These are phyloP conservation scores for Sebastes steindachneri DNA, from an alignment of 2,797 vertebrate species.

Conservation along the genomic window DNA sequence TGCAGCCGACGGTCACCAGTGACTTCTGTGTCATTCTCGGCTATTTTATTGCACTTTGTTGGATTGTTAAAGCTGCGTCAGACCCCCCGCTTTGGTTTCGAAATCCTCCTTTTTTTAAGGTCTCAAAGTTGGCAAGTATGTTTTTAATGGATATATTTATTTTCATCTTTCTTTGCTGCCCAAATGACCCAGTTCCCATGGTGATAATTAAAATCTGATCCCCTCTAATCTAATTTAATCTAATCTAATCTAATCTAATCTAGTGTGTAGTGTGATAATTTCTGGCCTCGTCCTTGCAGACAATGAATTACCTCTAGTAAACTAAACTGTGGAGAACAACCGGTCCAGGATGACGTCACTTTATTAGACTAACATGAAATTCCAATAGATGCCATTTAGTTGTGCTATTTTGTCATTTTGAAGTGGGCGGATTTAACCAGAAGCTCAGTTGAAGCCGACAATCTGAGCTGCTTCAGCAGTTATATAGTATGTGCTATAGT, in stretches of 20 bases:
- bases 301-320: neutral
- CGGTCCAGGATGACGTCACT: neutral
- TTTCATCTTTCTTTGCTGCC: neutral
- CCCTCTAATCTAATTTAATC: neutral
- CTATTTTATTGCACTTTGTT: neutral
- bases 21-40: neutral
- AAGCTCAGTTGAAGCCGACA: neutral
- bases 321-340: neutral
- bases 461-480: neutral
- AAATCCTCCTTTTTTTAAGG: no score
- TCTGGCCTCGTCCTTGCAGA: neutral
- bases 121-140: no score
- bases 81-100: no score
- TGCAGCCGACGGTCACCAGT: neutral
- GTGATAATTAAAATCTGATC: slow-evolving; percentile 4
- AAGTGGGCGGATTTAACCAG: neutral
- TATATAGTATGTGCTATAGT: neutral
- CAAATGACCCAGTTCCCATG: neutral
- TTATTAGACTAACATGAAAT: neutral
- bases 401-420: neutral
- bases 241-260: slow-evolving; percentile 8
- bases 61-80: neutral
- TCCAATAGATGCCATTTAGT: no score
- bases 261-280: neutral
- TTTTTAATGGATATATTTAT: no score